Evolutionary conservation across 2,113 vertebrate species (phyloP), one percentile per base, ranked within the genome.

Genomic region (Phoenicopterus ruber): DNA sequence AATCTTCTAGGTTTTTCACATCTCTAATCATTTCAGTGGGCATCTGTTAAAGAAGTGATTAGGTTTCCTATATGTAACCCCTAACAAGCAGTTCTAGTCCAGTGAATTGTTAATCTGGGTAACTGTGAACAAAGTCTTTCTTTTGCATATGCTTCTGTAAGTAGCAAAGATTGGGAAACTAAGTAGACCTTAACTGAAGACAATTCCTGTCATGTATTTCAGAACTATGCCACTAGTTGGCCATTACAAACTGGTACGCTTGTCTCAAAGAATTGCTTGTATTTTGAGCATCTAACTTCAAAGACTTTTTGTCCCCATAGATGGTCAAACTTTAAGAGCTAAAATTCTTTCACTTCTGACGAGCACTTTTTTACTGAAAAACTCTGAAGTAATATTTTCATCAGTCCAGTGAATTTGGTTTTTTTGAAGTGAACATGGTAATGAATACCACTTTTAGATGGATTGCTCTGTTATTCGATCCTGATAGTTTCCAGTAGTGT

Each of bases 1-100:
- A 80, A n/a, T 55, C 5, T 52, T 73, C 14, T 26, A 31, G 3
- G 11, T 6, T 16, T 50, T 89, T 76, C 44, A 24, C 7, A 12
- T 44, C 8, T 55, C 17, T 59, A 34, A 29, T 71, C 1, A 18
- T 76, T 79, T 76, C 14, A 42, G 11, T 65, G 20, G 5, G 1
- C 81, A n/a, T 66, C 8, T 59, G 4, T 80, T 66, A 63, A 70
- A 61, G 16, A 58, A 81, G 17, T 44, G 5, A 28, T 52, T 49
- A 0, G 24, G 72, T 81, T 86, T 90, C 4, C 22, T 72, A 1
- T n/a, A n/a, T 6, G 4, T 76, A 57, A 36, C 15, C 11, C 0
- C 0, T 74, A 42, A 28, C 6, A n/a, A 55, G 16, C 16, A 50
- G 29, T 59, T 77, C 38, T 57, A 24, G 34, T 66, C 26, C 15